phyloP scores from a whole-genome alignment of 2,888 invertebrate genomes.

The Malthinus seriepunctatus region DNA sequence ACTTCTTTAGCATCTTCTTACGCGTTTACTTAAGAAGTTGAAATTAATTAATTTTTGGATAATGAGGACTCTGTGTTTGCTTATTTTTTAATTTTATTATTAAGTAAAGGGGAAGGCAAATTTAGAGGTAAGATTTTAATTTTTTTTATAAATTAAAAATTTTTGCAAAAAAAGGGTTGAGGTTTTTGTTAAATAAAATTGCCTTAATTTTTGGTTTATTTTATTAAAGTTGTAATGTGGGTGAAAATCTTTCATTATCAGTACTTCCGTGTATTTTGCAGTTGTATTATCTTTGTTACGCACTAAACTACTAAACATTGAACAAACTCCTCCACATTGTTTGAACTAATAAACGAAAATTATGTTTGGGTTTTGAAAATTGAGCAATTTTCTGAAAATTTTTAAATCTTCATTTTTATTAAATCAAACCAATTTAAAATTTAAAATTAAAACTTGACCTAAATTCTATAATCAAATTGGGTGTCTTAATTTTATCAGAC shows the following conservation, averaged over 20 bases:
- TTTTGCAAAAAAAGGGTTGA: too few species aligned
- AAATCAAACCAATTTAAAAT: too few species aligned
- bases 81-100: too few species aligned
- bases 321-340: slow-evolving; percentile 13
- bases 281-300: slow-evolving; percentile 28
- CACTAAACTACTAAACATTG: slow-evolving; percentile 13
- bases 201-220: slow-evolving; percentile 13
- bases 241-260: slow-evolving; percentile 29
- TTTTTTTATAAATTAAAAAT: neutral
- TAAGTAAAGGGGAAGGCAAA: neutral
- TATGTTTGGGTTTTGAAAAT: too few species aligned
- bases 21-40: slow-evolving; percentile 10
- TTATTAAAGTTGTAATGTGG: slow-evolving; percentile 22
- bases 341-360: too few species aligned
- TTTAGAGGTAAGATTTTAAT: neutral
- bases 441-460: too few species aligned
- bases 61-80: neutral
- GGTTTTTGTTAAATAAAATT: neutral
- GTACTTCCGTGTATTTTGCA: slow-evolving; percentile 43
- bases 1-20: slow-evolving; percentile 16
- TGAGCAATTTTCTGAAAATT: too few species aligned
- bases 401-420: too few species aligned
- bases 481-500: too few species aligned
- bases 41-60: neutral
- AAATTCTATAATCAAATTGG: too few species aligned